Percentiles rank a stretch among this genome's conserved stretches.
Conservation (phyloP, 2,113 vertebrate species). For the Tympanuchus pallidicinctus region DNA sequence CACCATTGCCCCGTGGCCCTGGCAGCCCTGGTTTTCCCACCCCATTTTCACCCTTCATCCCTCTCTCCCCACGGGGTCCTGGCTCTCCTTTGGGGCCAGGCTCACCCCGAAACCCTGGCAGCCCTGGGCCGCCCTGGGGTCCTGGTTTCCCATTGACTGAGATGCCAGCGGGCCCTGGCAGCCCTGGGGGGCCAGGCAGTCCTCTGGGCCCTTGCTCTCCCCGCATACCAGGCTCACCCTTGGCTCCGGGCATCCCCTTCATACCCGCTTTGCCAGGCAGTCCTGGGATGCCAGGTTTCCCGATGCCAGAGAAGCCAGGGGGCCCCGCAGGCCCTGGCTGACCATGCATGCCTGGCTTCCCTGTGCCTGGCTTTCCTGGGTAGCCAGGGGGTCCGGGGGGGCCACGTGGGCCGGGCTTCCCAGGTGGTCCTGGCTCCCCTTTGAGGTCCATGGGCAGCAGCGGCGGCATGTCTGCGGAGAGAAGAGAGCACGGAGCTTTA, state of each 20-base stretch:
- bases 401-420: conserved; percentile 92
- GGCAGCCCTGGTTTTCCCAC: conserved; percentile 89
- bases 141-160: conserved; percentile 96
- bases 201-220: conserved; percentile 92
- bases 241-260: conserved; percentile 85
- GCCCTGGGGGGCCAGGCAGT: conserved; percentile 87
- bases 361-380: conserved; percentile 92
- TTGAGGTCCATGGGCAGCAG: conserved; percentile 89
- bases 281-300: conserved; percentile 93
- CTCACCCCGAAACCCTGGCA: conserved; percentile 88
- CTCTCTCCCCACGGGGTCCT: conserved; percentile 88
- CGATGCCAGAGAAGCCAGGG: conserved; percentile 90
- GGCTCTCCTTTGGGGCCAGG: conserved; percentile 87
- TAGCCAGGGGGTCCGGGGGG: conserved; percentile 88
- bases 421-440: conserved; percentile 93
- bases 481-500: conserved; percentile 38
- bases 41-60: conserved; percentile 91
- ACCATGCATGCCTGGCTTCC: conserved; percentile 93
- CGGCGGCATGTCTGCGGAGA: conserved; percentile 88
- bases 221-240: conserved; percentile 84
- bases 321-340: conserved; percentile 91
- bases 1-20: conserved; percentile 86
- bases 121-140: conserved; percentile 85
- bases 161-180: conserved; percentile 93
- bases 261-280: conserved; percentile 91